phyloP scores from a whole-genome alignment of 2,888 invertebrate genomes.

The Scaptomyza reducta region DNA sequence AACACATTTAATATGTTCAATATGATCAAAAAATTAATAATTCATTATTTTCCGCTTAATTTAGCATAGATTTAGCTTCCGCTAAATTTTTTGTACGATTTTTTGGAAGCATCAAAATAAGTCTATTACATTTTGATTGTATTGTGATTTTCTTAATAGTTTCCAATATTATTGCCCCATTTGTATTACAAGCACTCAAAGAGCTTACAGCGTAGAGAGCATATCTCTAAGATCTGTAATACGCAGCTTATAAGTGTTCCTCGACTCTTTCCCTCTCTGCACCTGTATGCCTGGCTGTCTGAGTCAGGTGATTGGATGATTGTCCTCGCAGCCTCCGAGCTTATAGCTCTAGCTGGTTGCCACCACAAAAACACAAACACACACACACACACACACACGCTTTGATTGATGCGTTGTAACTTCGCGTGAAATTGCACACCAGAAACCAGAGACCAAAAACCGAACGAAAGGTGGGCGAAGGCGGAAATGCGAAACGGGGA shows the following conservation, averaged over 20 bases:
- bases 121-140: no score
- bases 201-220: neutral
- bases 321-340: conserved; percentile 2
- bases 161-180: neutral
- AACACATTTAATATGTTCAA: no score
- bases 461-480: neutral
- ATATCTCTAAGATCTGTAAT: neutral
- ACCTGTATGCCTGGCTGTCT: neutral
- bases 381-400: conserved; percentile 21
- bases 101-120: no score
- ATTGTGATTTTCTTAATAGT: no score
- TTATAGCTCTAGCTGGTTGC: conserved; percentile 24
- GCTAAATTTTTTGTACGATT: no score
- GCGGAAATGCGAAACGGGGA: neutral
- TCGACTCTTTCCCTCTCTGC: no score
- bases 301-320: conserved; percentile 20
- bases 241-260: no score
- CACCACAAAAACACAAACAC: conserved; percentile 11
- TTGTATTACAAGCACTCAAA: neutral
- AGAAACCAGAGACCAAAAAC: conserved; percentile 28
- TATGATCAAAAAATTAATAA: no score
- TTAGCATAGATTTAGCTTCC: no score
- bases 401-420: conserved; percentile 75
- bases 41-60: no score
- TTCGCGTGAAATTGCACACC: conserved; percentile 77